Evolutionary conservation across 2,888 invertebrate genomes (phyloP), one percentile per base, ranked within the genome.

Genomic region (Spodoptera exigua): DNA sequence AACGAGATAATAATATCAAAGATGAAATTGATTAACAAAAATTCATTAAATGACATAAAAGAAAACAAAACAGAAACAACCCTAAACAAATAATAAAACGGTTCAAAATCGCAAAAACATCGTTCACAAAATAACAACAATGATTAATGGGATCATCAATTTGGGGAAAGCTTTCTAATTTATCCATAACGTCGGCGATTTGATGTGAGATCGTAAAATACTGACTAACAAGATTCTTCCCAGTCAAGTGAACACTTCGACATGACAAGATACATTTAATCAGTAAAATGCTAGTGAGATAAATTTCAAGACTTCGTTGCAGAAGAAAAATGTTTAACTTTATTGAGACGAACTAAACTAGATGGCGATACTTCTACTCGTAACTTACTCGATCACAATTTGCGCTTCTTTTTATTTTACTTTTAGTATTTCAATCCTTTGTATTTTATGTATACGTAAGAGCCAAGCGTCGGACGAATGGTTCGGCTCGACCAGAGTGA

Each of bases 81-180:
- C 12, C 13, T 9, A 10, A 32, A 3, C 12, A 47, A 13, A 43
- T n/a, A 67, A 27, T 1, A 56, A 34, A 56, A 46, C 55, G 46
- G 44, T 66, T 46, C 36, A 46, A 14, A 16, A 46, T 61, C 66
- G 55, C 52, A 16, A 41, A 39, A 55, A 14, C 35, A 63, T 74
- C 74, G 60, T 64, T 32, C 48, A 34, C 61, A 56, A 43, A 64
- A 76, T 62, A 56, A 45, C 9, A 37, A 46, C 52, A 35, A 74
- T 82, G 82, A 81, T 80, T 78, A 81, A 81, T 81, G 79, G 72
- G 74, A 39, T 55, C 46, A 17, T 17, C 49, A 45, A 52, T 61
- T 69, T 59, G 67, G 58, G 53, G 46, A 53, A 57, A 63, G 62
- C 77, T 74, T 67, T 80, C 74, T 74, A 75, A 76, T 63, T 69